Base-by-base conservation (phyloP, 2,888 invertebrate genomes). In the Tricholauxania praeusta region DNA sequence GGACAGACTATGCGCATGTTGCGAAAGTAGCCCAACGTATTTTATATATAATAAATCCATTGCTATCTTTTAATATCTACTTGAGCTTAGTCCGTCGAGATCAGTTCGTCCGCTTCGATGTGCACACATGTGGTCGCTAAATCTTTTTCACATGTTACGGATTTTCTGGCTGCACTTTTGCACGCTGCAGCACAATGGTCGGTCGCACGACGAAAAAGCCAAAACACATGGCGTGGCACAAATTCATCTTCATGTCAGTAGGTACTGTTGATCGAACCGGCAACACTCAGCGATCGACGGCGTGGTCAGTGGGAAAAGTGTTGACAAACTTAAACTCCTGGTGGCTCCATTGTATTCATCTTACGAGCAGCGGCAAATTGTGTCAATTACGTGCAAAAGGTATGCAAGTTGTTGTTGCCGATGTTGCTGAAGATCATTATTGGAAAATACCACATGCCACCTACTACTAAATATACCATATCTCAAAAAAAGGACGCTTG, bases 91-190 rank as follows among this genome's bases (percentile, higher is more conserved):
- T 39, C 47, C 52, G 52, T 52, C 52, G 51, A 28, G 28, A 28
- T 22, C 62, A 55, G 32, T 47, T 47, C 8, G 53, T n/a, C 47
- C n/a, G n/a, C n/a, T n/a, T 10, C 7, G 39, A 39, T 39, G 10
- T 10, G 62, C 52, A 19, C 17, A 69, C 69, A 70, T 70, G 69
- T 70, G 69, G 69, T 63, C 48, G n/a, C 51, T 75, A 76, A 78
- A 78, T 78, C 79, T 72, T 65, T 74, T 77, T 74, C 62, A 73
- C 70, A 76, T 79, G 79, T 78, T 78, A 75, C 51, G 75, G 71
- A 76, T 79, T 78, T 77, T 51, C 73, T 55, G 48, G 22, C 28
- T 68, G n/a, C 59, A 10, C 32, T 47, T 39, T 66, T 65, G 2
- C 15, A 28, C n/a, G 14, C 67, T 14, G 70, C 48, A 55, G 28